A percentile compares a stretch with the other conserved stretches of the same genome.
Evolutionary conservation across 2,797 vertebrate genomes (phyloP).

Genomic region (Lagocephalus sceleratus): DNA sequence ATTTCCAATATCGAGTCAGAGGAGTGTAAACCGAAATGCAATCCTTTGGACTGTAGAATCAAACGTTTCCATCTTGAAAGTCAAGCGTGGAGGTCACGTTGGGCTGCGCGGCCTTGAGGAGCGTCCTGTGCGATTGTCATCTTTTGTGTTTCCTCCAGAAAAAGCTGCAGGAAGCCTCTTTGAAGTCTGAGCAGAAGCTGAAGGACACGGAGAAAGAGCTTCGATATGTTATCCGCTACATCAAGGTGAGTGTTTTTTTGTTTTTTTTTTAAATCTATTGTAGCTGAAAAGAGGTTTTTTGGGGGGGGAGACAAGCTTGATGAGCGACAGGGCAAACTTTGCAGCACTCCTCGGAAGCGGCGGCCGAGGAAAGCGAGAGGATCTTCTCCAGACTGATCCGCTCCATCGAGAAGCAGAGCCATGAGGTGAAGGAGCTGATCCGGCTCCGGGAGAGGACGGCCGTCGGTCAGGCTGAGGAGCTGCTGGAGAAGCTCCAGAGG

Average conservation of each 20-base stretch:
- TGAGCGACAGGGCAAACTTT: not conserved
- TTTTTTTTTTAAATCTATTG: not conserved
- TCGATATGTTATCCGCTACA: slow-evolving; percentile 60
- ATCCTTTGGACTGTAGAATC: slow-evolving; percentile 25
- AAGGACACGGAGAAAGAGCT: slow-evolving; percentile 75
- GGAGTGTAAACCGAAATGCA: slow-evolving; percentile 10
- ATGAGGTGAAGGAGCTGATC: slow-evolving; percentile 67
- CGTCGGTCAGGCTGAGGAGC: slow-evolving; percentile 61
- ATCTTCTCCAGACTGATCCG: slow-evolving; percentile 68
- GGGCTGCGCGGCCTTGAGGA: slow-evolving; percentile 1
- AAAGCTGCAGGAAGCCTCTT: slow-evolving; percentile 66
- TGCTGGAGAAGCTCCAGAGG: slow-evolving; percentile 64
- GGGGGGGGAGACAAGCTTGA: not conserved
- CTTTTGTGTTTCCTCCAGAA: slow-evolving; percentile 60
- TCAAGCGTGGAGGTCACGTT: not conserved
- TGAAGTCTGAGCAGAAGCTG: slow-evolving; percentile 65
- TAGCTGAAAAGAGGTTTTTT: not conserved
- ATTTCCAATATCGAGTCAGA: not conserved
- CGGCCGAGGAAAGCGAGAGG: slow-evolving; percentile 72
- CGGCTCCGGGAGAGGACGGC: slow-evolving; percentile 60
- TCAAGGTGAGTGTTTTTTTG: slow-evolving; percentile 63
- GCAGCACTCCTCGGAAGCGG: slow-evolving; percentile 71
- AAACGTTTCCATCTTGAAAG: slow-evolving; percentile 30
- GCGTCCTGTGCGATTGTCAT: slow-evolving; percentile 12
- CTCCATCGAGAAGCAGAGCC: slow-evolving; percentile 75